Conservation (phyloP, 2,888 invertebrate species). For the Folsomia candida region DNA sequence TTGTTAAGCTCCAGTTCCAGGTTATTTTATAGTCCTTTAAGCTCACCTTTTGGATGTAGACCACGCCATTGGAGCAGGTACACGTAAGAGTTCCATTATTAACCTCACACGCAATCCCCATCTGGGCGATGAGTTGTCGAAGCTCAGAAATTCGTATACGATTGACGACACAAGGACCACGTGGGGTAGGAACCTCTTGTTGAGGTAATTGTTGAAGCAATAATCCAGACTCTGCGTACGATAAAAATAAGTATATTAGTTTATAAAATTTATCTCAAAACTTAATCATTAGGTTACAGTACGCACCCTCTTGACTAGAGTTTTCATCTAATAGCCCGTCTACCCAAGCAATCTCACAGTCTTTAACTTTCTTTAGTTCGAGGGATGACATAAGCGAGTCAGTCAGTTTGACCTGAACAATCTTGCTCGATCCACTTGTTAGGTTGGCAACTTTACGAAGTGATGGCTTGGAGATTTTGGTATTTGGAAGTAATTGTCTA, state of each 20-base stretch:
- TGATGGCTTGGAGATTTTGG: conserved; percentile 24
- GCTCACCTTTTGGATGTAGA: conserved; percentile 37
- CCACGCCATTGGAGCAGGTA: conserved; percentile 18
- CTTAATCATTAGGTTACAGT: no score
- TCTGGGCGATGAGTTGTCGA: conserved; percentile 28
- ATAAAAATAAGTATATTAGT: neutral
- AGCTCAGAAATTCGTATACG: conserved; percentile 32
- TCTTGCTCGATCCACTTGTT: conserved; percentile 23
- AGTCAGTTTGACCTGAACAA: conserved; percentile 31
- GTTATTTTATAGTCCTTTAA: no score
- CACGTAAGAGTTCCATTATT: conserved; percentile 20
- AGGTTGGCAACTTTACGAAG: conserved; percentile 25
- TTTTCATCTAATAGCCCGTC: conserved; percentile 14
- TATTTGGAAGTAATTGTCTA: conserved; percentile 28
- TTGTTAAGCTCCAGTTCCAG: no score
- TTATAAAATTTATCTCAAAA: neutral
- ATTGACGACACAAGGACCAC: conserved; percentile 23
- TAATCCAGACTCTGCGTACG: conserved; percentile 1
- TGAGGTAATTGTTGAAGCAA: conserved; percentile 9
- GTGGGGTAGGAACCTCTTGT: neutral
- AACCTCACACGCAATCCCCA: conserved; percentile 31
- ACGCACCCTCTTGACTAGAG: neutral
- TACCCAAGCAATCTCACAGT: conserved; percentile 32
- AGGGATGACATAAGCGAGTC: conserved; percentile 28
- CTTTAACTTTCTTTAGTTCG: conserved; percentile 27